Conservation (phyloP, 2,113 vertebrate species). For the Hyperopisus bebe region DNA sequence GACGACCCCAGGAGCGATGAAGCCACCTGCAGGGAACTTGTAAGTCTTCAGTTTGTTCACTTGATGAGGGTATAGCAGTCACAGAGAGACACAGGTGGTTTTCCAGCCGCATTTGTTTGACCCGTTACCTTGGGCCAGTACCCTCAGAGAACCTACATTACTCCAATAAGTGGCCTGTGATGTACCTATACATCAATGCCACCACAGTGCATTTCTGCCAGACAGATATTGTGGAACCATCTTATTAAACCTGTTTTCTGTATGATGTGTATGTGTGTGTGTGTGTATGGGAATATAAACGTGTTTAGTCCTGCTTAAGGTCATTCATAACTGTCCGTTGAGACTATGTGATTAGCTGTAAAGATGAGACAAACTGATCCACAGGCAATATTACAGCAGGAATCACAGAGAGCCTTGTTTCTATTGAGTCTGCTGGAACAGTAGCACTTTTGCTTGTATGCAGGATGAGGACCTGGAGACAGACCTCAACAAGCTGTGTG, state of each 20-base stretch:
- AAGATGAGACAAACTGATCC: not conserved
- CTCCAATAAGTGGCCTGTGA: slow-evolving; percentile 48
- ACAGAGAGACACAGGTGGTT: not conserved
- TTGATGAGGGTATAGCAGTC: not conserved
- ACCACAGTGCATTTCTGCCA: slow-evolving; percentile 43
- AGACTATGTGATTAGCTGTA: slow-evolving; percentile 4
- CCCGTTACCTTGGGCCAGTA: slow-evolving; percentile 30
- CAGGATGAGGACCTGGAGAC: slow-evolving; percentile 89
- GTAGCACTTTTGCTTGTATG: not conserved
- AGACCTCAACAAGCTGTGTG: slow-evolving; percentile 66
- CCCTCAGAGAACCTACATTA: slow-evolving; percentile 41
- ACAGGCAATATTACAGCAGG: not conserved
- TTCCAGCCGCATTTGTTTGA: slow-evolving; percentile 31
- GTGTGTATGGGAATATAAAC: not conserved
- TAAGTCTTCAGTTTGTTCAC: not conserved
- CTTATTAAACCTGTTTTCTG: slow-evolving; percentile 43
- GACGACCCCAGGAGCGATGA: slow-evolving; percentile 11
- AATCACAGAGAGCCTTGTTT: not conserved
- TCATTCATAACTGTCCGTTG: slow-evolving; percentile 46
- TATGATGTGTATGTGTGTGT: slow-evolving; percentile 42
- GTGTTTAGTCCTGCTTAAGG: slow-evolving; percentile 38
- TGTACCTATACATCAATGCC: slow-evolving; percentile 51
- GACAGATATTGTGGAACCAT: slow-evolving; percentile 52
- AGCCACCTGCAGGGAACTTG: slow-evolving; percentile 1
- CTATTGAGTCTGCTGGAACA: not conserved